Percentiles rank a stretch among this genome's conserved stretches.
Conservation (phyloP, 2,888 invertebrate genomes). For the Plebejus argus region DNA sequence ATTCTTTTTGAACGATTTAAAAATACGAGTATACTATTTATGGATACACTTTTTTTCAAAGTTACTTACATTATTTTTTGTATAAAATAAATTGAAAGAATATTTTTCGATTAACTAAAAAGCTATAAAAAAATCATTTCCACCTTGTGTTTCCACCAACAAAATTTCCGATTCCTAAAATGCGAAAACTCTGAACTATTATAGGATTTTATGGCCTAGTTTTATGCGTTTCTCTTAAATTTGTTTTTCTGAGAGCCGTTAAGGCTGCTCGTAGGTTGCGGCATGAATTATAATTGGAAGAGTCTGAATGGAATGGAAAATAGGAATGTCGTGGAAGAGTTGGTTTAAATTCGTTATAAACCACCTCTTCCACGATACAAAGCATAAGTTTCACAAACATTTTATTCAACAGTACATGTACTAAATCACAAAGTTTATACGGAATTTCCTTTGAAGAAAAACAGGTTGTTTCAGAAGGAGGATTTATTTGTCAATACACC, state of each 20-base stretch:
- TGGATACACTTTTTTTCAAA: too few species aligned
- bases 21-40: too few species aligned
- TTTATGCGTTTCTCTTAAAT: conserved; percentile 9
- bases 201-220: not conserved
- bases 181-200: not conserved
- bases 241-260: conserved; percentile 14
- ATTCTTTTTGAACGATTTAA: not conserved
- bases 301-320: too few species aligned
- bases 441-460: conserved; percentile 26
- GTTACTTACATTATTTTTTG: too few species aligned
- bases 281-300: not conserved
- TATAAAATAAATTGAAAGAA: not conserved
- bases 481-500: conserved; percentile 21
- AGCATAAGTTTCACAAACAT: not conserved
- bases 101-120: not conserved
- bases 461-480: conserved; percentile 15
- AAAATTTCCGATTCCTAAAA: not conserved
- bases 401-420: not conserved
- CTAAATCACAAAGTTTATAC: conserved; percentile 18
- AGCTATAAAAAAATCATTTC: not conserved
- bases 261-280: not conserved
- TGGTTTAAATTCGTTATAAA: too few species aligned
- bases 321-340: too few species aligned
- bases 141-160: not conserved
- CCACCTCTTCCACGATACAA: not conserved